Base-by-base conservation (phyloP, 2,113 vertebrate genomes). In the Meriones unguiculatus region DNA sequence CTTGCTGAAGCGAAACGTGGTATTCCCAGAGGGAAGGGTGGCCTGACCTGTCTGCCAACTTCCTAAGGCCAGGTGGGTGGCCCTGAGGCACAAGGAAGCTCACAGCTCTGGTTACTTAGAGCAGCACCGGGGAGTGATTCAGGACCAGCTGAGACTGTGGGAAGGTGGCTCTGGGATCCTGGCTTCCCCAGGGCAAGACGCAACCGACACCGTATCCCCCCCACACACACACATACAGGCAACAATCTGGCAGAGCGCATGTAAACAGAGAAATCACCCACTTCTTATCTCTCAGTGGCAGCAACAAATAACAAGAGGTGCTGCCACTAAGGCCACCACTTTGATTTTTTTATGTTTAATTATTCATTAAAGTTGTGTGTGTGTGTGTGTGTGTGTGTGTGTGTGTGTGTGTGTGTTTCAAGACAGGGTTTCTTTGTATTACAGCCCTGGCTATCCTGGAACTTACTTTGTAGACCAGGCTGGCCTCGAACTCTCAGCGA, bases 1-100 rank as follows among this genome's bases (percentile, higher is more conserved):
- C 70, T 87, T 52, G 3, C 1, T 64, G 72, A 50, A 93, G 81
- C 77, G 77, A 54, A 78, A 70, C 70, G 57, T 0, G 5, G 57
- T 22, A 64, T 84, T 59, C 80, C 87, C 77, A 78, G 73, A 89
- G 73, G 35, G 41, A 28, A 81, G 50, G 77, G 87, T 10, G 69
- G 75, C 87, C 94, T 30, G 73, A 88, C 52, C 50, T 52, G 65
- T 92, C 64, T 46, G 89, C 65, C 77, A 38, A 32, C 57, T 20
- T 17, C 57, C 52, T 20, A 2, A 76, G 90, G 90, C 91, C 93
- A 78, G 64, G 87, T 93, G 93, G 96, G 96, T 90, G 96, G 94
- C 97, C 82, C 65, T 88, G 80, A 46, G 73, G 88, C 35, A 38
- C 75, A 38, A 62, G 84, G 57, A 18, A 12, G 30, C 52, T 77